A percentile compares a stretch with the other conserved stretches of the same genome.
Evolutionary conservation across 2,797 vertebrate species (phyloP).

Genomic region (Coregonus sp.): DNA sequence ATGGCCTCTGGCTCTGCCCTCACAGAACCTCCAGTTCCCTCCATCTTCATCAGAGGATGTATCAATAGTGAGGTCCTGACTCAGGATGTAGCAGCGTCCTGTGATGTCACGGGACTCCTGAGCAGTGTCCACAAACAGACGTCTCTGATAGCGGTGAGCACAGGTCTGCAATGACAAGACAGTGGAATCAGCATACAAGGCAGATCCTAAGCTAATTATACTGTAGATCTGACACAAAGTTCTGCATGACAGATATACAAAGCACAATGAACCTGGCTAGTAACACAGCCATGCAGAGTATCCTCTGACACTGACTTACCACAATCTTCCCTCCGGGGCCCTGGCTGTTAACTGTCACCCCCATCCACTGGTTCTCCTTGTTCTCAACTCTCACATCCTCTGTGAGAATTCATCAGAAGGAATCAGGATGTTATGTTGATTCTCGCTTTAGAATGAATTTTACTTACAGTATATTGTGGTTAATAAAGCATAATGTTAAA

Average conservation of each 20-base stretch:
- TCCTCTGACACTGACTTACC: conserved; percentile 72
- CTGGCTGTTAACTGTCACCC: conserved; percentile 95
- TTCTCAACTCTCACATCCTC: conserved; percentile 81
- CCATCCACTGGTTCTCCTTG: conserved; percentile 99
- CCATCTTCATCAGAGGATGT: conserved; percentile 84
- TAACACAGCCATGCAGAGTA: conserved; percentile 17
- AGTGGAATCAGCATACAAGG: background rate
- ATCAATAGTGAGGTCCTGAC: conserved; percentile 89
- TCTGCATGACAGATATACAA: background rate
- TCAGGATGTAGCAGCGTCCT: conserved; percentile 93
- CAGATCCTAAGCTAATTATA: background rate
- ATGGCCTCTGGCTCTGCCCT: conserved; percentile 85
- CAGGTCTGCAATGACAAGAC: conserved; percentile 81
- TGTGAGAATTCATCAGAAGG: conserved; percentile 47
- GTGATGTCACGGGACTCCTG: conserved; percentile 90
- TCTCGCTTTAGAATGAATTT: background rate
- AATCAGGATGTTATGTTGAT: background rate
- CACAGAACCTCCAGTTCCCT: conserved; percentile 93
- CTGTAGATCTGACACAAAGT: background rate
- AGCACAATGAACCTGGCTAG: background rate
- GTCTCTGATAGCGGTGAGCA: conserved; percentile 94
- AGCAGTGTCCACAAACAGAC: conserved; percentile 80
- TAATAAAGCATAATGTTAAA: background rate
- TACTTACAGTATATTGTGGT: background rate
- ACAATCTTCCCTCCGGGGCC: conserved; percentile 96